Evolutionary conservation across 2,797 vertebrate species (phyloP), one percentile per base, ranked within the genome.

Genomic region (Gallinago nigripennis): DNA sequence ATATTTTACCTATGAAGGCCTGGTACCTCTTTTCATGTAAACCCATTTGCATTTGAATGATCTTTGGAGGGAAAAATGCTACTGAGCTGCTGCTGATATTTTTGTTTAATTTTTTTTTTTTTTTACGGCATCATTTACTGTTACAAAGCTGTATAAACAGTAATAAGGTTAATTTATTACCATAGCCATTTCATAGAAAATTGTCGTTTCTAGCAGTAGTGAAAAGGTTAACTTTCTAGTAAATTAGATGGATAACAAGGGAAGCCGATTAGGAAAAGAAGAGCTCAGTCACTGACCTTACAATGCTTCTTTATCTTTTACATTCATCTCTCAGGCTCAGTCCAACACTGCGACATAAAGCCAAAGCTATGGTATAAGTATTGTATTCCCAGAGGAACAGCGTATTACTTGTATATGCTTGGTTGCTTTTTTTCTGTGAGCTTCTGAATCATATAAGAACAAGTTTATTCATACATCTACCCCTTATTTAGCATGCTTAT

Each of bases 191-290:
- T 81, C 11, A 25, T 37, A 57, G 28, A 58, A 92, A 57, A 54
- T 19, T 48, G 15, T 23, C 86, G 27, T 66, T 95, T 87, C 33
- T 35, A 39, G 57, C 54, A 82, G 87, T 51, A 95, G 17, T 78
- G 91, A 96, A 97, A 89, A 90, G 94, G 81, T 89, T 96, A 94
- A 97, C 87, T 72, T 92, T 92, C 80, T 88, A 46, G 50, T 94
- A 86, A 94, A 92, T 91, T 78, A 84, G 77, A 50, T 83, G 84
- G 89, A 94, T 90, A 96, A 90, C 70, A 81, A 68, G 95, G 65
- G 92, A 94, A 91, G 77, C 93, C 57, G 50, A 82, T 95, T 95
- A 96, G 86, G 27, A 57, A 82, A 95, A 93, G 94, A 86, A 61
- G 77, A 93, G 87, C 75, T 75, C 83, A 79, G 86, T 81, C 85